A percentile compares a stretch with the other conserved stretches of the same genome.
phyloP scores from a whole-genome alignment of 37 sponge, comb jelly and placozoan genomes.

The Halisarca cf. caerulea region DNA sequence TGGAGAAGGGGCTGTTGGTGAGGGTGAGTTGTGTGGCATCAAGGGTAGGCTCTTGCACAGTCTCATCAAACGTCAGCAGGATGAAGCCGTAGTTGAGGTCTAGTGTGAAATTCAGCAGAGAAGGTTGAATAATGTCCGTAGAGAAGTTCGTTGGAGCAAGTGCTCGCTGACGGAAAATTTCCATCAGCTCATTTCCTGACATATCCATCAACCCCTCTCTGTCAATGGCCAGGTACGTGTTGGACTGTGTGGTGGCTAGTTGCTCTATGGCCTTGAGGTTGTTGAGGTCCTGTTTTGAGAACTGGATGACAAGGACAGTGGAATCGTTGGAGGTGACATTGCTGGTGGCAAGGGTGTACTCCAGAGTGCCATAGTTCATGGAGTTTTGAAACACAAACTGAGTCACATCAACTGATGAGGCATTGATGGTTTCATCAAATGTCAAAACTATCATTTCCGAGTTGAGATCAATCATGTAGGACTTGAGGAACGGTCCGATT shows the following conservation, averaged over 20 bases:
- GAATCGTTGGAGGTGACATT: slow-evolving; percentile 59
- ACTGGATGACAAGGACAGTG: slow-evolving; percentile 47
- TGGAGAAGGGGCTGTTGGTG: slow-evolving; percentile 16
- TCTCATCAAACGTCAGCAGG: slow-evolving; percentile 80
- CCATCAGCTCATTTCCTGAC: slow-evolving; percentile 68
- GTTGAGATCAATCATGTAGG: slow-evolving; percentile 60
- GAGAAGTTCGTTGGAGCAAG: slow-evolving; percentile 10
- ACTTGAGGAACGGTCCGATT: slow-evolving; percentile 64
- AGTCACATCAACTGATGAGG: slow-evolving; percentile 73
- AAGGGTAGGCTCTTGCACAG: slow-evolving; percentile 67
- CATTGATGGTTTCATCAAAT: slow-evolving; percentile 87
- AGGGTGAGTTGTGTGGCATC: slow-evolving; percentile 74
- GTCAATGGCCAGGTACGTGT: slow-evolving; percentile 74
- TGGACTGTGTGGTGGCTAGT: slow-evolving; percentile 43
- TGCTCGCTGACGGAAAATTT: slow-evolving; percentile 52
- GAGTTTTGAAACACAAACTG: slow-evolving; percentile 77
- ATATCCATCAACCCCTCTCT: slow-evolving; percentile 75
- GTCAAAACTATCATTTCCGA: slow-evolving; percentile 48
- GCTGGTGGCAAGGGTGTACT: slow-evolving; percentile 59
- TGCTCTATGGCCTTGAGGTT: slow-evolving; percentile 71
- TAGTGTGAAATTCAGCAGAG: slow-evolving; percentile 62
- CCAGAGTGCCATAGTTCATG: slow-evolving; percentile 35
- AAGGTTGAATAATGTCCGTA: slow-evolving; percentile 61
- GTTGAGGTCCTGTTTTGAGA: slow-evolving; percentile 77
- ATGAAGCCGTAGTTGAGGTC: slow-evolving; percentile 70